phyloP scores from a whole-genome alignment of 1,140 invertebrate species.

The Wasmannia auropunctata region DNA sequence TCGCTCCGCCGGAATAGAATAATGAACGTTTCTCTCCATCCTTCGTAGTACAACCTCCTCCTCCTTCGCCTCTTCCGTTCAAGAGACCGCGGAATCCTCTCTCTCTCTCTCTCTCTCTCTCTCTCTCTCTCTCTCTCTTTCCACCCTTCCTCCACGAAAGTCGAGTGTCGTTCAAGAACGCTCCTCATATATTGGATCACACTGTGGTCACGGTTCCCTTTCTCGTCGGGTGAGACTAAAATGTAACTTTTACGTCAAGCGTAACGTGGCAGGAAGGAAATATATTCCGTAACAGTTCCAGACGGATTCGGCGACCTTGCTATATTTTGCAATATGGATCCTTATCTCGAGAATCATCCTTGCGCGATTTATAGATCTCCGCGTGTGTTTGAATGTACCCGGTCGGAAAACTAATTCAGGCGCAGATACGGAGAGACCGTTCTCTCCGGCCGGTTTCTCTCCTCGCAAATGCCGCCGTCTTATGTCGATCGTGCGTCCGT shows the following conservation, averaged over 20 bases:
- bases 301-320: not conserved
- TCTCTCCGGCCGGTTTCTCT: not conserved
- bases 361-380: not conserved
- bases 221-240: not conserved
- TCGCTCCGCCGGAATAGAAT: constrained; percentile 83
- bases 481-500: constrained; percentile 3
- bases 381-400: not conserved
- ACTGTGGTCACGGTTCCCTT: not conserved
- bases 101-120: too few species aligned
- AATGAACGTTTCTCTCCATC: constrained; percentile 79
- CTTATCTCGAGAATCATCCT: not conserved
- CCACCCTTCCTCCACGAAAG: constrained; percentile 73
- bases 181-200: constrained; percentile 65
- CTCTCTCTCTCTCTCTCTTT: constrained; percentile 64
- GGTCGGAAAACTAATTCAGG: not conserved
- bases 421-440: not conserved
- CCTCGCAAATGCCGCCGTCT: not conserved
- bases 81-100: constrained; percentile 4
- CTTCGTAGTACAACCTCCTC: constrained; percentile 29
- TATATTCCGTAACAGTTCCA: not conserved
- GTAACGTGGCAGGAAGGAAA: not conserved
- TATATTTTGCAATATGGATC: not conserved
- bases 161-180: constrained; percentile 75
- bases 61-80: not conserved
- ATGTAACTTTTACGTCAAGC: not conserved